phyloP scores from a whole-genome alignment of 2,113 vertebrate genomes.

The Eubucco bourcierii region DNA sequence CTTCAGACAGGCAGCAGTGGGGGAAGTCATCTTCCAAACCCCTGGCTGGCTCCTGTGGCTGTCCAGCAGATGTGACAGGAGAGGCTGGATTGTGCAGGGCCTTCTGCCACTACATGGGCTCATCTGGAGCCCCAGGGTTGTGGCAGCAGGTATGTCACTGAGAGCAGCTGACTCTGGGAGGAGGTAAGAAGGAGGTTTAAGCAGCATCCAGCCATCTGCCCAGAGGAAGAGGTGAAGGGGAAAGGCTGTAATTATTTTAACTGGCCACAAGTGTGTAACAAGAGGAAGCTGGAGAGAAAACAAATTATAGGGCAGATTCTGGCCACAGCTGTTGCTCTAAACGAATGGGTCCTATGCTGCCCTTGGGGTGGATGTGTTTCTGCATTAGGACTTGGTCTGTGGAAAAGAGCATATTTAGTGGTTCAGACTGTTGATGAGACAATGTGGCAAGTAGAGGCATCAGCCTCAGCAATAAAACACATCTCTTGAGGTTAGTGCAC shows the following conservation, averaged over 20 bases:
- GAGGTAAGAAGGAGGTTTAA: neutral
- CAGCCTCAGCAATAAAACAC: neutral
- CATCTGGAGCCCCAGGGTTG: neutral
- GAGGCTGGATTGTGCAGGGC: neutral
- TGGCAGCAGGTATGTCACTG: neutral
- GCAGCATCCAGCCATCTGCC: neutral
- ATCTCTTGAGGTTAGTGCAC: neutral
- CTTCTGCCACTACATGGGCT: neutral
- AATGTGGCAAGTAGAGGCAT: neutral
- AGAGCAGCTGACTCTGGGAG: neutral
- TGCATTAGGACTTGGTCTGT: neutral
- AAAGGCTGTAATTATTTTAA: conserved; percentile 5
- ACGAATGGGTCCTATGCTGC: neutral
- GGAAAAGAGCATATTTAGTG: neutral
- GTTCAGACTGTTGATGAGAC: neutral
- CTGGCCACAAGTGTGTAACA: neutral
- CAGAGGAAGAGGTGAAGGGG: neutral
- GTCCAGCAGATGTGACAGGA: neutral
- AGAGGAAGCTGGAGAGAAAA: neutral
- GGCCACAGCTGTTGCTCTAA: neutral
- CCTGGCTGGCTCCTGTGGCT: neutral
- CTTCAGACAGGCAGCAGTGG: neutral
- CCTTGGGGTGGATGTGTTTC: neutral
- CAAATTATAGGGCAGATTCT: neutral
- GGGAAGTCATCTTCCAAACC: neutral